Evolutionary conservation across 2,797 vertebrate genomes (phyloP).

Genomic region (Cottoperca gobio): DNA sequence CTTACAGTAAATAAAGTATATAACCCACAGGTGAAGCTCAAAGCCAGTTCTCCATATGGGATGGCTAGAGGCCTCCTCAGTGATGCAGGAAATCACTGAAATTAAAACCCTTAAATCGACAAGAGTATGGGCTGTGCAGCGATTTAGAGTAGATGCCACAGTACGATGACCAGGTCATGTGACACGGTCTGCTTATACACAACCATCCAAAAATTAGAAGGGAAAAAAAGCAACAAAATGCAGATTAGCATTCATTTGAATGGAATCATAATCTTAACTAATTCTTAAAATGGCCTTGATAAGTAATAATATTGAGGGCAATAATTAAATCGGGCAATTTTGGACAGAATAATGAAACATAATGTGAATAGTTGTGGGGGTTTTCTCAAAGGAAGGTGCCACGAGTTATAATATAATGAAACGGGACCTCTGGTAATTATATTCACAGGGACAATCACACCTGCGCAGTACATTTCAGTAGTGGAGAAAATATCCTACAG

Average conservation of each 20-base stretch:
- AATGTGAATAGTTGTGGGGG: not conserved
- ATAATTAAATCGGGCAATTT: not conserved
- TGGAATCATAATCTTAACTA: slow-evolving; percentile 4
- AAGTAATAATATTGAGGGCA: slow-evolving; percentile 9
- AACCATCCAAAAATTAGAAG: not conserved
- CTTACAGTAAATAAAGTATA: not conserved
- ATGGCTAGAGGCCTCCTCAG: not conserved
- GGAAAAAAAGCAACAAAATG: not conserved
- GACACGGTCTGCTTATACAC: not conserved
- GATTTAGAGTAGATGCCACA: not conserved
- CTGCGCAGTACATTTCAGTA: not conserved
- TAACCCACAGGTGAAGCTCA: not conserved
- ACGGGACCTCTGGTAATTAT: not conserved
- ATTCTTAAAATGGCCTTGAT: not conserved
- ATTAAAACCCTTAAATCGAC: not conserved
- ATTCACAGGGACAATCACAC: not conserved
- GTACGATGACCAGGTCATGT: not conserved
- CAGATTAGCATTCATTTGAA: not conserved
- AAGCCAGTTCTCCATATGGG: not conserved
- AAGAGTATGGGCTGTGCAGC: not conserved
- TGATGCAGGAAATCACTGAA: not conserved
- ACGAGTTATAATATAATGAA: slow-evolving; percentile 3
- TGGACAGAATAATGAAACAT: slow-evolving; percentile 9
- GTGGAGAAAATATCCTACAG: not conserved
- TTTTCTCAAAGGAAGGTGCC: not conserved